These are phyloP conservation scores for Drosophila bunnanda DNA, from an alignment of 2,888 invertebrate genomes.

Conservation along the genomic window DNA sequence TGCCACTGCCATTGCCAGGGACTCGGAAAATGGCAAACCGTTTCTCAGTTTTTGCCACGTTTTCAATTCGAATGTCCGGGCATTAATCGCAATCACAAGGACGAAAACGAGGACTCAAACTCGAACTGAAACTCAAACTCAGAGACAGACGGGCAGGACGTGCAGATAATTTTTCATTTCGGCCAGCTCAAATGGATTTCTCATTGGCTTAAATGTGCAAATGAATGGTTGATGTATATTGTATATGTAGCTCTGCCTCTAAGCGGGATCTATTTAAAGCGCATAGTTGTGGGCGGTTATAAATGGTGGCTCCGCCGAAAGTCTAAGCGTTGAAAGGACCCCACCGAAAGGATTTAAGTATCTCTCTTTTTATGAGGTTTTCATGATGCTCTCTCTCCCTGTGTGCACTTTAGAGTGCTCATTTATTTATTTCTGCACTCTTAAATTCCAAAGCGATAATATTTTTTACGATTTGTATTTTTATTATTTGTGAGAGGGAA, in stretches of 20 bases:
- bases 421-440: conserved; percentile 9
- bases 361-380: not conserved
- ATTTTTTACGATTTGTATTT: conserved; percentile 28
- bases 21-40: not conserved
- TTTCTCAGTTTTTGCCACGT: conserved; percentile 14
- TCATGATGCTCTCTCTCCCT: not conserved
- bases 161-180: conserved; percentile 70
- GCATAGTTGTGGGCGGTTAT: conserved; percentile 43
- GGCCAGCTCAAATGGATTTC: conserved; percentile 47
- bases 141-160: conserved; percentile 31
- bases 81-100: conserved; percentile 75
- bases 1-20: conserved; percentile 38
- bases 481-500: conserved; percentile 15
- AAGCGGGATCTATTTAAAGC: conserved; percentile 1
- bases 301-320: conserved; percentile 36
- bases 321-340: not conserved
- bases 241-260: not conserved
- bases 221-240: conserved; percentile 26
- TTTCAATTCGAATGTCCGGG: conserved; percentile 31
- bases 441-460: not conserved
- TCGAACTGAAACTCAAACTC: not conserved
- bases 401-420: not conserved
- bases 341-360: conserved; percentile 11
- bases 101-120: conserved; percentile 8
- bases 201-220: conserved; percentile 44